Evolutionary conservation across 2,888 invertebrate genomes (phyloP), one percentile per base, ranked within the genome.

Genomic region (Therioaphis trifolii): DNA sequence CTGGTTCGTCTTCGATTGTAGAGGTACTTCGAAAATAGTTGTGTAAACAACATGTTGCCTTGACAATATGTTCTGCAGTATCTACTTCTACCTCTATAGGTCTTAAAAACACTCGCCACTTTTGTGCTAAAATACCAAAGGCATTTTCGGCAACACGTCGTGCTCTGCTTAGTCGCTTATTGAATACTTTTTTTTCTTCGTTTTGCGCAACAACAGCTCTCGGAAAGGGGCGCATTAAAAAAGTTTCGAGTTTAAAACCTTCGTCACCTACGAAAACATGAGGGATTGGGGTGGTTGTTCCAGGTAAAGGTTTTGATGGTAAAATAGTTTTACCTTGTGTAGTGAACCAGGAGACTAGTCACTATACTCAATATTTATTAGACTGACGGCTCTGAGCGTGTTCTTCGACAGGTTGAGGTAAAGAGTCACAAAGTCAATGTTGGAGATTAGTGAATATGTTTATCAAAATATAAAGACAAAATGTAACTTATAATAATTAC

Each of bases 301-400:
- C 49, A 14, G 49, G 49, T 52, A 52, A 52, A 5, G 72, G 49
- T 71, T 76, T 68, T 12, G 86, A 87, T 49, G 86, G 63, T 84
- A 86, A 85, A 80, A 86, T 84, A 40, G 63, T 76, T 61, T 76
- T 68, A 63, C 84, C 71, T n/a, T n/a, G n/a, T n/a, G n/a, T n/a
- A n/a, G n/a, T n/a, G n/a, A n/a, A n/a, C n/a, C n/a, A n/a, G n/a
- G n/a, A n/a, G n/a, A n/a, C n/a, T n/a, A n/a, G n/a, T n/a, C n/a
- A n/a, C n/a, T n/a, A n/a, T n/a, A n/a, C n/a, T n/a, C n/a, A n/a
- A n/a, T n/a, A n/a, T n/a, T n/a, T n/a, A n/a, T n/a, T n/a, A n/a
- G n/a, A n/a, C n/a, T n/a, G n/a, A n/a, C n/a, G n/a, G n/a, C n/a
- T n/a, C n/a, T n/a, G n/a, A n/a, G n/a, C n/a, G n/a, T n/a, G n/a